Base-by-base conservation (phyloP, 2,113 vertebrate genomes). In the Stictonetta naevosa region DNA sequence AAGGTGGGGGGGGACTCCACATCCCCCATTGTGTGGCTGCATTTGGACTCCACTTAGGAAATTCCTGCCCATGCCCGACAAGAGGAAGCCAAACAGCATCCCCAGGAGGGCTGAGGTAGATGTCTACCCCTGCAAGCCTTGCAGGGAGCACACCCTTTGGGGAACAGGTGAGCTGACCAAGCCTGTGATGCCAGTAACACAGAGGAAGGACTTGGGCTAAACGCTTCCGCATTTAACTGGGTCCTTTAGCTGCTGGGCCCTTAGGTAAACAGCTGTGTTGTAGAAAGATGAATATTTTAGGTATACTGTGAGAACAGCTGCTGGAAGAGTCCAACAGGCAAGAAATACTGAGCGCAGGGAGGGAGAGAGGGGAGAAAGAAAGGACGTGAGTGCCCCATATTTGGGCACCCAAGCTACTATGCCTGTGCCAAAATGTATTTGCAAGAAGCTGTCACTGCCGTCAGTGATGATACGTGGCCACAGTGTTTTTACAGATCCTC, bases 71-170 rank as follows among this genome's bases (percentile, higher is more conserved):
- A 42, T 31, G 29, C 29, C 63, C 69, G 34, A 18, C 22, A 28
- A 4, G 3, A 8, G 4, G 10, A 52, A 74, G 44, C 33, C 1
- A 3, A 46, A 26, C 23, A 75, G 31, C 22, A 10, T 53, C 15
- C 48, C 40, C 15, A 89, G 55, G 23, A 62, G 23, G 9, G 74
- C 36, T 71, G 67, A 31, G 38, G 38, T 2, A 76, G 58, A 48
- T 28, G 71, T 4, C 40, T 5, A 21, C 3, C 9, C 13, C 42
- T 13, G 8, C 31, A 53, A 25, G 25, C 42, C 46, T 53, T 12
- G 33, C 33, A 38, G 60, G n/a, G 59, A 56, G 36, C 0, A 4
- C 1, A 3, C 13, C 14, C 23, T 20, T 14, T 5, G 17, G 4
- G 29, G 18, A 72, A 33, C 0, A 17, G 28, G 17, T 31, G 74